Base-by-base conservation (phyloP, 1,140 invertebrate genomes). In the Andricus grossulariae region DNA sequence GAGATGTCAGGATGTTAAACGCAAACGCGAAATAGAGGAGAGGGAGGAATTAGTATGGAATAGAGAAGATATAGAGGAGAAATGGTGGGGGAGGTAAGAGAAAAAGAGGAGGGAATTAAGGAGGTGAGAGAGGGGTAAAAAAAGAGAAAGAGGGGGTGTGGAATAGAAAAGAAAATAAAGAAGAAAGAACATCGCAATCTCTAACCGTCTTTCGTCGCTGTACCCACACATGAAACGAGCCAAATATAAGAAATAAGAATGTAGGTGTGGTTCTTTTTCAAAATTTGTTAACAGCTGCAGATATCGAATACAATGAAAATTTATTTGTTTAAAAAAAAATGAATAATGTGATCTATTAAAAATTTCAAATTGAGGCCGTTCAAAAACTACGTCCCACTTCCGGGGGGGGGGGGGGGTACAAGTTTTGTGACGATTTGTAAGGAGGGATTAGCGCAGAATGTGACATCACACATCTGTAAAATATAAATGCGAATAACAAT, bases 51-150 rank as follows among this genome's bases (percentile, higher is more conserved):
- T 32, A 32, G 25, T 32, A 32, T 32, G 25, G 60, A 8, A 18
- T 18, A 50, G 21, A 76, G 70, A 70, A 32, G 18, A 11, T 19
- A 50, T 15, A 74, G 19, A 25, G 55, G 51, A 73, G 60, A 54
- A 50, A 73, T 49, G 1, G 19, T 49, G 50, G 72, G 71, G 16
- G 71, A 50, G 50, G 71, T 71, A 74, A 57, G 25, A 73, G 76
- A 66, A 57, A 72, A 77, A 75, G 73, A 79, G 60, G 76, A 79
- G 75, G 50, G n/a, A 16, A 51, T 16, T n/a, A 15, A n/a, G 71
- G 25, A 39, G 52, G 18, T 66, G 12, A 39, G 50, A 54, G 21
- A 45, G 21, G n/a, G 11, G 50, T 77, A 66, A 71, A 57, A 55
- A 45, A 66, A 72, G 73, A 57, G 50, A 52, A 25, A 32, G 25